phyloP scores from a whole-genome alignment of 2,888 invertebrate genomes.

The Fissipunctia ypsillon region DNA sequence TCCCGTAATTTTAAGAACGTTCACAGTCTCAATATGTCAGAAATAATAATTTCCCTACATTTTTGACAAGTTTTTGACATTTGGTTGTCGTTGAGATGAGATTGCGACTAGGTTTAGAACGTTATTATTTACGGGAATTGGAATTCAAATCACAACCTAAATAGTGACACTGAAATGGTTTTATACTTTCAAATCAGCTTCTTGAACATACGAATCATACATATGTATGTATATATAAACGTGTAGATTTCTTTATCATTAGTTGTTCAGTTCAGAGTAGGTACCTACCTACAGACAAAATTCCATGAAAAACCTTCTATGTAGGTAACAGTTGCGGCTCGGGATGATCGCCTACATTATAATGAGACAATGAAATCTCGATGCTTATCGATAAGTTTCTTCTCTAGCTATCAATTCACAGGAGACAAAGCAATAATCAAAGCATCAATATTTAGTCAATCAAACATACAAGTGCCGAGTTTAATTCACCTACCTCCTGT shows the following conservation, averaged over 20 bases:
- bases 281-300: too few relatives aligned
- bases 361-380: not conserved
- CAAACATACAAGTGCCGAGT: conserved; percentile 6
- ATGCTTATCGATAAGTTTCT: not conserved
- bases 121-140: too few relatives aligned
- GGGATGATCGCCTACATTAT: not conserved
- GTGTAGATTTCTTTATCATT: not conserved
- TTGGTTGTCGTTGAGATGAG: too few relatives aligned
- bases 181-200: not conserved
- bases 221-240: not conserved
- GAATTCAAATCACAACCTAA: not conserved
- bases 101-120: too few relatives aligned
- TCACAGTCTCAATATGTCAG: too few relatives aligned
- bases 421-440: not conserved
- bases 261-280: not conserved
- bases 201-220: not conserved
- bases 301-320: not conserved
- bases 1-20: too few relatives aligned
- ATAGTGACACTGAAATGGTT: not conserved
- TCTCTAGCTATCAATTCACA: not conserved
- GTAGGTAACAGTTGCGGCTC: too few relatives aligned
- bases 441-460: conserved; percentile 7
- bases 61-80: too few relatives aligned
- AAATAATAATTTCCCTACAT: too few relatives aligned
- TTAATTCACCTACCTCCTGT: conserved; percentile 11